Evolutionary conservation across 1,140 invertebrate species (phyloP).

Genomic region (Brachionus paranguensis): DNA sequence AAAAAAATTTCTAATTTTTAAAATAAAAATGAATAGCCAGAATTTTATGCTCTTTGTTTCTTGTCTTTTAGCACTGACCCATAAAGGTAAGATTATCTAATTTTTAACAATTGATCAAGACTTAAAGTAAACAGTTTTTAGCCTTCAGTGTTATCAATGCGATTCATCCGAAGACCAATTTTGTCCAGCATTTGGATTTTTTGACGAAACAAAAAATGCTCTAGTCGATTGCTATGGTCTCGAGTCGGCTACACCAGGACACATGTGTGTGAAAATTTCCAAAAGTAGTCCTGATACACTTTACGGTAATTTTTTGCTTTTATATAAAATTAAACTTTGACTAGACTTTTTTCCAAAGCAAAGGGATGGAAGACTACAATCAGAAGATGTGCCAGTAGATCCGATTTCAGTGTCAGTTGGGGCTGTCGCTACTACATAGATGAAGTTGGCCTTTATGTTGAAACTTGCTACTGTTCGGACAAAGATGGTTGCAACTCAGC

Average conservation of each 20-base stretch:
- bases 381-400: constrained; percentile 29
- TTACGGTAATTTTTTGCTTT: background rate
- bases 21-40: background rate
- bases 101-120: background rate
- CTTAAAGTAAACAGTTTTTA: background rate
- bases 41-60: background rate
- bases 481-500: constrained; percentile 40
- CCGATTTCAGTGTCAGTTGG: constrained; percentile 25
- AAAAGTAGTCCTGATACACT: constrained; percentile 34
- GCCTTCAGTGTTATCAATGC: constrained; percentile 41
- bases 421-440: constrained; percentile 39
- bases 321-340: background rate
- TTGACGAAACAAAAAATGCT: constrained; percentile 40
- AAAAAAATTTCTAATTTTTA: background rate
- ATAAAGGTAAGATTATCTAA: background rate
- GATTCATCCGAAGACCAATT: constrained; percentile 25
- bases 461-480: constrained; percentile 33
- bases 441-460: constrained; percentile 33
- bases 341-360: background rate
- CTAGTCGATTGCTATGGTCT: constrained; percentile 39
- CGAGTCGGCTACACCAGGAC: constrained; percentile 31
- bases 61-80: background rate
- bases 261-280: constrained; percentile 39
- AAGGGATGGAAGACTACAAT: constrained; percentile 34
- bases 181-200: constrained; percentile 40